Base-by-base conservation (phyloP, 2,888 invertebrate species). In the Dermolepida albohirtum region DNA sequence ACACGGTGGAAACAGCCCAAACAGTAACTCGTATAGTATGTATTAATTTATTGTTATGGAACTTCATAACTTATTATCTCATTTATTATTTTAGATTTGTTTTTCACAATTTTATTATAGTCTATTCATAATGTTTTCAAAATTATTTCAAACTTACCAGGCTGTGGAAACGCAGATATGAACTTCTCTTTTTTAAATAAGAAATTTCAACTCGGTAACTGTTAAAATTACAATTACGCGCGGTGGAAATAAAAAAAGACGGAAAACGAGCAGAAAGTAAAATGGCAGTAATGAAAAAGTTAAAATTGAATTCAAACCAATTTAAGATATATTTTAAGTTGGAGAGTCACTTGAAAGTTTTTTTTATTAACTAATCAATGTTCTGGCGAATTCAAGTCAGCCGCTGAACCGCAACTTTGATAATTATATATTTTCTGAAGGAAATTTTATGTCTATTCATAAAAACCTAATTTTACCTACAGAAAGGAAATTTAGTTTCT, bases 351-450 rank as follows among this genome's bases (percentile, higher is more conserved):
- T 79, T 72, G 74, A 69, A 70, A 76, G 77, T 78, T 73, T 79
- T 80, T 80, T 79, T 80, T 76, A 74, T 74, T 76, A 78, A 78
- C 78, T 78, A 80, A 79, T 80, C 79, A 80, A 78, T 77, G 79
- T 78, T 77, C 75, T 74, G 74, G 76, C 75, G 77, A 74, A 75
- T 74, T 76, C 76, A 69, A 74, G 71, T 74, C 71, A 77, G 76
- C 76, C 74, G 75, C 74, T 72, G 73, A 74, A 74, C 76, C 77
- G 70, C 76, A 78, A 77, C 77, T 78, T 77, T 73, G 71, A 78
- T 79, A 78, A 79, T 79, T 79, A 78, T 75, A 74, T 76, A 78
- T 77, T 77, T 73, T 71, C 59, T 63, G 59, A 68, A 49, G 65
- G 66, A 66, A 69, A 69, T 65, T 64, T 65, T 65, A 65, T 65